These are phyloP conservation scores for Pseudomyrmex flavicornis DNA, from an alignment of 1,140 invertebrate species.

Conservation along the genomic window DNA sequence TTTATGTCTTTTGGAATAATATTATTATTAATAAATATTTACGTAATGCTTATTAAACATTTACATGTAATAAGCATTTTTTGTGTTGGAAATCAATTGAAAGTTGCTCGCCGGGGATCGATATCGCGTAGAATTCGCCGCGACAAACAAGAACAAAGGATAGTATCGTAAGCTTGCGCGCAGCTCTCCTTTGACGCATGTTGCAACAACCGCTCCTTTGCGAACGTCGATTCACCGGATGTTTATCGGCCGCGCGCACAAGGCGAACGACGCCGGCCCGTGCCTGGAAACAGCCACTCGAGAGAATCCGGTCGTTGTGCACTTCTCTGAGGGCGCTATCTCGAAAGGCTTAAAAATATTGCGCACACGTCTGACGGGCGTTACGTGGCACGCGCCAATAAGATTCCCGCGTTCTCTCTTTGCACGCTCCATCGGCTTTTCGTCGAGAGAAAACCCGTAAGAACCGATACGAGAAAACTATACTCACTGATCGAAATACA, in stretches of 20 bases:
- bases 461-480: neutral
- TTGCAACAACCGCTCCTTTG: slow-evolving; percentile 52
- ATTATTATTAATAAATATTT: neutral
- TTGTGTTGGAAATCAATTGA: neutral
- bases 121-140: slow-evolving; percentile 46
- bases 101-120: slow-evolving; percentile 4
- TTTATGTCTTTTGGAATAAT: too few relatives aligned
- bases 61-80: neutral
- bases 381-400: slow-evolving; percentile 42
- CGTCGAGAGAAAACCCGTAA: neutral
- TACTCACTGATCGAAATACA: slow-evolving; percentile 7
- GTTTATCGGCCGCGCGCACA: slow-evolving; percentile 36
- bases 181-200: slow-evolving; percentile 42
- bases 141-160: slow-evolving; percentile 51
- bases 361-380: slow-evolving; percentile 23
- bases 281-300: slow-evolving; percentile 28
- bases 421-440: slow-evolving; percentile 23
- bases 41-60: too few relatives aligned
- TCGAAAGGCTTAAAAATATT: slow-evolving; percentile 61
- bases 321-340: slow-evolving; percentile 44
- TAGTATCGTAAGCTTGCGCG: slow-evolving; percentile 16
- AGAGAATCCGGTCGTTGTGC: slow-evolving; percentile 48
- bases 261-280: neutral
- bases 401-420: slow-evolving; percentile 9
- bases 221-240: slow-evolving; percentile 59